Base-by-base conservation (phyloP, 2,888 invertebrate species). In the Cepaea hortensis region DNA sequence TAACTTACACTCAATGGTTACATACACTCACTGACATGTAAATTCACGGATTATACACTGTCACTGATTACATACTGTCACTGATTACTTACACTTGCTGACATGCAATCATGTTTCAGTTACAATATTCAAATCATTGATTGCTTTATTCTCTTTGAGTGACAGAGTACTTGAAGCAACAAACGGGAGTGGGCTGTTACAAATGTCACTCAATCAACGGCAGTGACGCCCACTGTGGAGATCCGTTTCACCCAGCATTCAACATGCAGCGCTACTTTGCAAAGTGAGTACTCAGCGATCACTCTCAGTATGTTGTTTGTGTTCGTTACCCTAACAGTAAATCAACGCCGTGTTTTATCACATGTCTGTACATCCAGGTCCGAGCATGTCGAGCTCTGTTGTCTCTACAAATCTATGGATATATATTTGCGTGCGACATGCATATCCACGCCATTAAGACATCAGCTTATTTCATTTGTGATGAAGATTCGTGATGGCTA, bases 241-340 rank as follows among this genome's bases (percentile, higher is more conserved):
- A 95, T 90, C 95, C 95, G 0, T 95, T 95, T 92, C 94, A 95
- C 90, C 95, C 95, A 3, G 95, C 94, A 18, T 93, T 92, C 90
- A 94, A 94, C 15, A 93, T 91, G 3, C 95, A 95, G 18, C 18
- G 84, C 15, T 85, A 85, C 68, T 86, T 84, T 61, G 9, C 79
- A 23, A 85, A 80, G 85, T 85, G 23, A 79, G 85, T 85, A 55
- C 15, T 61, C 62, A 4, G 13, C 15, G 5, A 15, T 68, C 13
- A 13, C 15, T 61, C 11, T 35, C 15, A 62, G 1, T 7, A 6
- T 50, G 46, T 18, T 18, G 5, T 3, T 50, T 61, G 15, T 20
- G 4, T 55, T 77, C 6, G 55, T 55, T 55, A 55, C n/a, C n/a
- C n/a, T 55, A 55, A 55, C 55, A 55, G 5, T 9, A 55, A 55